phyloP scores from a whole-genome alignment of 2,113 vertebrate genomes.

The Mesoclemmys tuberculata region DNA sequence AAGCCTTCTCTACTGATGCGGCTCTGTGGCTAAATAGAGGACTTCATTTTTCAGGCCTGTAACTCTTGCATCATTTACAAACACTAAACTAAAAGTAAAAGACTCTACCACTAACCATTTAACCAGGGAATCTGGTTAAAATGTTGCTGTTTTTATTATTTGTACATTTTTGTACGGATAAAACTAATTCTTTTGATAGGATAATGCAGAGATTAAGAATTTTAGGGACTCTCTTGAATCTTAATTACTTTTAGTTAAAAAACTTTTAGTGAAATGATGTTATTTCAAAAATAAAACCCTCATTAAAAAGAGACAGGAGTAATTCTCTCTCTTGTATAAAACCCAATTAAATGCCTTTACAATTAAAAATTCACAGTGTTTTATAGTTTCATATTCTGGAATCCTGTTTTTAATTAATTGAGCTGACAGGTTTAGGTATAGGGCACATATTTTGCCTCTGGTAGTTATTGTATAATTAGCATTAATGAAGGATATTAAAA shows the following conservation, averaged over 20 bases:
- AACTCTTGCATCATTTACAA: neutral
- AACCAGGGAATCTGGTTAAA: neutral
- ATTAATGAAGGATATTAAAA: constrained; percentile 87
- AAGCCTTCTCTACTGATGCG: neutral
- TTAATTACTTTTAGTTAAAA: constrained; percentile 46
- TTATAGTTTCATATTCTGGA: constrained; percentile 88
- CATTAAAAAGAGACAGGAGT: constrained; percentile 47
- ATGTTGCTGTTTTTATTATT: constrained; percentile 38
- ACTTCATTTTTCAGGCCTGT: neutral
- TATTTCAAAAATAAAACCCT: constrained; percentile 70
- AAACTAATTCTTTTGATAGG: constrained; percentile 50
- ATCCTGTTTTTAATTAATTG: constrained; percentile 92
- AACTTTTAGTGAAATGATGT: constrained; percentile 15
- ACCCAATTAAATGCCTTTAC: constrained; percentile 64
- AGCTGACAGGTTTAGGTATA: constrained; percentile 86
- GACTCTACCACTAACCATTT: neutral
- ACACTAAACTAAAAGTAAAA: neutral
- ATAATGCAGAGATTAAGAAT: constrained; percentile 61
- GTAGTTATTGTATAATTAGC: constrained; percentile 84
- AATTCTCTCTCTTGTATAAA: constrained; percentile 64
- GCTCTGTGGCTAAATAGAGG: neutral
- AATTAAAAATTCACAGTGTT: constrained; percentile 76
- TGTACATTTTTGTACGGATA: constrained; percentile 30
- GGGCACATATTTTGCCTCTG: constrained; percentile 86
- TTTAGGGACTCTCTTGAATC: constrained; percentile 54